These are phyloP conservation scores for Eulemur mongoz DNA, from an alignment of 2,797 vertebrate species.

Conservation along the genomic window DNA sequence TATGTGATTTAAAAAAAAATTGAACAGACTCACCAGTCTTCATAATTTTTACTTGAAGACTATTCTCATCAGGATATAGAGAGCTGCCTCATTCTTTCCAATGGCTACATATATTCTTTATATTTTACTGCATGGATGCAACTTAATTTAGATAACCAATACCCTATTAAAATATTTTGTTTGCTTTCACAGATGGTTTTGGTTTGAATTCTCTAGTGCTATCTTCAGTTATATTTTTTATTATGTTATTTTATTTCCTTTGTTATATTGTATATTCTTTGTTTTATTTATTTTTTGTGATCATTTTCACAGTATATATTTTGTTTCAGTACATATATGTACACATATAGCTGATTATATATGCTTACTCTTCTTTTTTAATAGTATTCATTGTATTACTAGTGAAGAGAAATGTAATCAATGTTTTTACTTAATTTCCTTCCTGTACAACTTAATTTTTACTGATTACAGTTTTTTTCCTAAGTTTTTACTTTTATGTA, in stretches of 20 bases:
- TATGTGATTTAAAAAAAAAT: background rate
- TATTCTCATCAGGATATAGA: background rate
- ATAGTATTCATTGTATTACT: background rate
- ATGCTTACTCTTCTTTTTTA: conserved; percentile 6
- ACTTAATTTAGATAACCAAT: background rate
- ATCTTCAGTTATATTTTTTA: background rate
- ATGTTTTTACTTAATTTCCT: background rate
- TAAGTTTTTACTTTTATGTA: background rate
- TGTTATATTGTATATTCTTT: background rate
- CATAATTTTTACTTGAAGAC: background rate
- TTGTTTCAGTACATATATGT: background rate
- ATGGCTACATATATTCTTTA: background rate
- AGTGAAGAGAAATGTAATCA: background rate
- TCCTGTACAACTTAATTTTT: background rate
- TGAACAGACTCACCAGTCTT: background rate
- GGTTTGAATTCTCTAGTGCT: background rate
- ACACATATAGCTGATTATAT: background rate
- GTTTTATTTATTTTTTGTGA: background rate
- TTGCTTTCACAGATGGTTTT: background rate
- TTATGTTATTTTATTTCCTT: background rate
- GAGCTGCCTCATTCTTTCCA: background rate
- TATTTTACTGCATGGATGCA: background rate
- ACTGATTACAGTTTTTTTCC: background rate
- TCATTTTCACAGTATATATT: background rate
- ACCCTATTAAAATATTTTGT: background rate